Percentiles rank a stretch among this genome's conserved stretches.
Conservation (phyloP, 92 coral and sea anemone species). For the Metridium senile region DNA sequence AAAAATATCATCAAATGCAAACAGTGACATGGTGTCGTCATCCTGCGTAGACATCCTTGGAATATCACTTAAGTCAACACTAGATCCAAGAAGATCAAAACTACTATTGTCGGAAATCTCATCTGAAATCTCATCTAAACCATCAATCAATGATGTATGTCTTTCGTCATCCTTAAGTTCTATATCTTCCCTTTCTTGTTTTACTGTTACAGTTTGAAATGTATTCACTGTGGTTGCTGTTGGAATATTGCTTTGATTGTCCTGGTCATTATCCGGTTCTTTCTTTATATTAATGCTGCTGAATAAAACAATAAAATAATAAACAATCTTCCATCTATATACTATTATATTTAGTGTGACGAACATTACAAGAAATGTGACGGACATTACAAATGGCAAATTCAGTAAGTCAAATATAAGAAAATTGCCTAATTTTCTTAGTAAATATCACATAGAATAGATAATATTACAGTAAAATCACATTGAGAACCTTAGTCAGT, state of each 20-base stretch:
- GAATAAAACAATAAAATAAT: background rate
- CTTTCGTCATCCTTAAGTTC: background rate
- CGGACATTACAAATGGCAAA: no score
- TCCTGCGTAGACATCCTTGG: constrained; percentile 42
- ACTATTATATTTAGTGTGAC: no score
- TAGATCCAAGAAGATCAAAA: constrained; percentile 13
- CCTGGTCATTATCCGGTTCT: constrained; percentile 9
- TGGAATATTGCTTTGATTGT: background rate
- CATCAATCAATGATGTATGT: no score
- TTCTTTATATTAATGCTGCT: constrained; percentile 2
- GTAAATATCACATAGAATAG: no score
- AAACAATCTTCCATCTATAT: no score
- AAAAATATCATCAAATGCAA: constrained; percentile 54
- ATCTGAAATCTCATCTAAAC: constrained; percentile 10
- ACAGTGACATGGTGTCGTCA: constrained; percentile 47
- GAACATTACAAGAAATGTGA: no score
- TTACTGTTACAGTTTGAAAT: background rate
- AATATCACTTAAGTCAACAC: constrained; percentile 60
- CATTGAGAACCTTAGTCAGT: no score
- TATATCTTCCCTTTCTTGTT: background rate
- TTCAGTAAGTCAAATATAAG: no score
- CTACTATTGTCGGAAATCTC: background rate
- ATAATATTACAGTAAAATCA: no score
- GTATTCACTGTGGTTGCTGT: background rate
- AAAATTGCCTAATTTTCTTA: no score